Percentiles rank a stretch among this genome's conserved stretches.
These are phyloP conservation scores for Morpho deidamia DNA, from an alignment of 2,888 invertebrate genomes.

Conservation along the genomic window DNA sequence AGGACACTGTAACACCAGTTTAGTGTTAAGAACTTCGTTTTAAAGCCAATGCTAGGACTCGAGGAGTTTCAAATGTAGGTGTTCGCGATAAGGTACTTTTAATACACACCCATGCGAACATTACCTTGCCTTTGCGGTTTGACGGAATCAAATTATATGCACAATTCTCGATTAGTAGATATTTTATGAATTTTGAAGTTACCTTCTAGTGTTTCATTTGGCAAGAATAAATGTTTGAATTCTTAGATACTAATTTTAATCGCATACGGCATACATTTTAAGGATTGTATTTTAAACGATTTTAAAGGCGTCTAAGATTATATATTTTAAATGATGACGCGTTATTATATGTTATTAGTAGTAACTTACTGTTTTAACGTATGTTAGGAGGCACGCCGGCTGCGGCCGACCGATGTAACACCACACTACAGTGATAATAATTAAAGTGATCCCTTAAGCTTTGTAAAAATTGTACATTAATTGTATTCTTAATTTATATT, in stretches of 20 bases:
- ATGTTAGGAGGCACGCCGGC: constrained; percentile 8
- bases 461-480: constrained; percentile 75
- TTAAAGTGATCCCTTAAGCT: constrained; percentile 68
- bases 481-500: constrained; percentile 75
- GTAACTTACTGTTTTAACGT: constrained; percentile 12
- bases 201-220: constrained; percentile 53
- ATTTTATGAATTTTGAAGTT: constrained; percentile 48
- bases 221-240: constrained; percentile 31
- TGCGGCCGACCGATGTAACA: constrained; percentile 40
- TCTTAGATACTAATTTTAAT: constrained; percentile 24
- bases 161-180: constrained; percentile 29
- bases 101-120: constrained; percentile 47
- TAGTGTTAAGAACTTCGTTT: constrained; percentile 27
- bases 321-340: constrained; percentile 42
- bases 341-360: constrained; percentile 10
- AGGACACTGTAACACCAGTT: constrained; percentile 57
- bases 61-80: constrained; percentile 41
- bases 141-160: constrained; percentile 34
- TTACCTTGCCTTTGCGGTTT: constrained; percentile 73
- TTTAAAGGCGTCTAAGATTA: constrained; percentile 23
- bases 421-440: constrained; percentile 63
- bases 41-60: constrained; percentile 34
- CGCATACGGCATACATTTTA: constrained; percentile 19
- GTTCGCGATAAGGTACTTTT: constrained; percentile 32
- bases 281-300: constrained; percentile 22